Conservation (phyloP, 2,888 invertebrate species). For the Ophioninae sp. region DNA sequence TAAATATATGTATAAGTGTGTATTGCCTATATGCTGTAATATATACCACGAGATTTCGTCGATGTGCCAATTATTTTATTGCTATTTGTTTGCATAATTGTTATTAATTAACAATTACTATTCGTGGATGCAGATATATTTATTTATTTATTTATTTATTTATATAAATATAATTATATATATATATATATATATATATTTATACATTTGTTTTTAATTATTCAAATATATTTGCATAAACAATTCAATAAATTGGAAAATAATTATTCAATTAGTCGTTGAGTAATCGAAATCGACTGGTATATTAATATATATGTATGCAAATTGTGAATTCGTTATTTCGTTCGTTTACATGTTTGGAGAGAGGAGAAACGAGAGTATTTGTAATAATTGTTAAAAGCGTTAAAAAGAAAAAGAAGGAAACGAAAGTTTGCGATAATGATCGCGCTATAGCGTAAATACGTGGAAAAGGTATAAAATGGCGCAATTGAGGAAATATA, state of each 20-base stretch:
- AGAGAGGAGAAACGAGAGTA: not conserved
- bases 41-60: slow-evolving; percentile 54
- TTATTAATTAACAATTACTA: slow-evolving; percentile 7
- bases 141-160: not conserved
- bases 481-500: slow-evolving; percentile 49
- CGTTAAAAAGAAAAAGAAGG: not conserved
- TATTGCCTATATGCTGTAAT: slow-evolving; percentile 54
- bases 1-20: slow-evolving; percentile 47
- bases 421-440: slow-evolving; percentile 49
- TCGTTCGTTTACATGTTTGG: slow-evolving; percentile 61
- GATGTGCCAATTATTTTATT: slow-evolving; percentile 55
- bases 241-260: slow-evolving; percentile 52
- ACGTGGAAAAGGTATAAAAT: slow-evolving; percentile 82
- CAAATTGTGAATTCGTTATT: slow-evolving; percentile 65
- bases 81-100: slow-evolving; percentile 54
- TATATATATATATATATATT: slow-evolving; percentile 12
- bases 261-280: slow-evolving; percentile 50
- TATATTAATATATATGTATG: slow-evolving; percentile 58
- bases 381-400: slow-evolving; percentile 10
- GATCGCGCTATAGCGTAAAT: slow-evolving; percentile 68
- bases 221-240: slow-evolving; percentile 5
- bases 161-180: slow-evolving; percentile 20
- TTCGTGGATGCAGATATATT: slow-evolving; percentile 6
- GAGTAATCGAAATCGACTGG: slow-evolving; percentile 60
- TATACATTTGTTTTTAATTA: slow-evolving; percentile 9